Conservation (phyloP, 2,113 vertebrate species). For the Menidia beryllina region DNA sequence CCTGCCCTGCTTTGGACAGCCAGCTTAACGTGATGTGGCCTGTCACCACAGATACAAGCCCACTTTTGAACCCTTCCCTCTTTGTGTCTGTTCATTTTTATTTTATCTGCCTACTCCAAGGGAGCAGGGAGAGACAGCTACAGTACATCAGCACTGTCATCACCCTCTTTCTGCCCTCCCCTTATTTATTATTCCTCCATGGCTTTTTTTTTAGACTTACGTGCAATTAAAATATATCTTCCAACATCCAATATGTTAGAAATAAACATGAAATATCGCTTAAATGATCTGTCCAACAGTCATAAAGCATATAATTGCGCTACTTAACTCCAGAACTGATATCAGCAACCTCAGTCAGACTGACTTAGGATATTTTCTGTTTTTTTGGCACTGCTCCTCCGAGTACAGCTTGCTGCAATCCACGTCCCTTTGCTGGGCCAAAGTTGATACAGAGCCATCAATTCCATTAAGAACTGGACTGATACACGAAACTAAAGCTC, state of each 20-base stretch:
- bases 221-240: constrained; percentile 8
- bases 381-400: constrained; percentile 61
- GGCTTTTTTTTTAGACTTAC: constrained; percentile 4
- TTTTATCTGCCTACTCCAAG: not conserved
- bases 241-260: constrained; percentile 14
- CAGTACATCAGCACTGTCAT: constrained; percentile 11
- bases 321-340: constrained; percentile 45
- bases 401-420: constrained; percentile 37
- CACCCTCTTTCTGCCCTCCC: not conserved
- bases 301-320: constrained; percentile 32
- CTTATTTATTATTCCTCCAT: not conserved
- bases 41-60: constrained; percentile 31
- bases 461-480: constrained; percentile 77
- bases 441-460: constrained; percentile 80
- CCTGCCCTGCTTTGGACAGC: constrained; percentile 49
- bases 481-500: constrained; percentile 70
- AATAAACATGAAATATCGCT: constrained; percentile 22
- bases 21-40: constrained; percentile 34
- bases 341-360: constrained; percentile 35
- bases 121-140: not conserved
- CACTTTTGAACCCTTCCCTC: constrained; percentile 52
- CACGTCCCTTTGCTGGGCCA: constrained; percentile 42
- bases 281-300: constrained; percentile 9
- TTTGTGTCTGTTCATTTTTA: constrained; percentile 3
- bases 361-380: constrained; percentile 23